phyloP scores from a whole-genome alignment of 1,140 invertebrate genomes.

The Aplysia californica region DNA sequence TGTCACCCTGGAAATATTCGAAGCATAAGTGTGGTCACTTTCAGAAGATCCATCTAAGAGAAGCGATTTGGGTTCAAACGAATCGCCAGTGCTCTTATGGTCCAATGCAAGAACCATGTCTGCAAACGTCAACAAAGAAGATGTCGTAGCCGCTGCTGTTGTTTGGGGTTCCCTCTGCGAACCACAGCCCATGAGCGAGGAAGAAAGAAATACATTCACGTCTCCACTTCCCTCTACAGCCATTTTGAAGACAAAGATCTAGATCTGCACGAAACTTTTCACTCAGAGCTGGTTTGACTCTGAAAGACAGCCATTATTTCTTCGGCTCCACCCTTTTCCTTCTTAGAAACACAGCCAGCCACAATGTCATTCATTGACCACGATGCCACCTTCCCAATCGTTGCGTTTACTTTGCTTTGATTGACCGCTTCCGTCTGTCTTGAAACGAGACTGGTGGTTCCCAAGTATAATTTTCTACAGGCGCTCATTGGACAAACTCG shows the following conservation, averaged over 20 bases:
- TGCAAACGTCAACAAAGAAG: conserved; percentile 23
- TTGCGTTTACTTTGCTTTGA: conserved; percentile 12
- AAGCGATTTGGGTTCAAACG: background rate
- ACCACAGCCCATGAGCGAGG: conserved; percentile 9
- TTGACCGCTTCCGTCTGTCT: conserved; percentile 29
- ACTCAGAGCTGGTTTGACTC: too few species aligned
- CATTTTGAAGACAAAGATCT: conserved; percentile 11
- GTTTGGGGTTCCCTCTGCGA: too few species aligned
- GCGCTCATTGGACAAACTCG: background rate
- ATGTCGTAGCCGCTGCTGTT: background rate
- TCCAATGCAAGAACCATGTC: conserved; percentile 25
- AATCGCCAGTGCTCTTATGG: background rate
- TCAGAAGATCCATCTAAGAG: background rate
- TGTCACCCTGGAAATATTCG: too few species aligned
- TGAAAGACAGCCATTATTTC: too few species aligned
- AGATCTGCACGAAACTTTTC: too few species aligned
- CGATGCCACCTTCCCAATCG: conserved; percentile 21
- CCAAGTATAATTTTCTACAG: background rate
- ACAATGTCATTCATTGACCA: conserved; percentile 29
- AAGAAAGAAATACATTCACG: conserved; percentile 23
- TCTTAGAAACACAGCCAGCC: too few species aligned
- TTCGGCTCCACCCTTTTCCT: too few species aligned
- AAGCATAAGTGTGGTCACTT: conserved; percentile 20
- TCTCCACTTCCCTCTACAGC: conserved; percentile 7
- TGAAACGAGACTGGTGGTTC: background rate